Conservation (phyloP, 2,113 vertebrate species). For the Podiceps cristatus region DNA sequence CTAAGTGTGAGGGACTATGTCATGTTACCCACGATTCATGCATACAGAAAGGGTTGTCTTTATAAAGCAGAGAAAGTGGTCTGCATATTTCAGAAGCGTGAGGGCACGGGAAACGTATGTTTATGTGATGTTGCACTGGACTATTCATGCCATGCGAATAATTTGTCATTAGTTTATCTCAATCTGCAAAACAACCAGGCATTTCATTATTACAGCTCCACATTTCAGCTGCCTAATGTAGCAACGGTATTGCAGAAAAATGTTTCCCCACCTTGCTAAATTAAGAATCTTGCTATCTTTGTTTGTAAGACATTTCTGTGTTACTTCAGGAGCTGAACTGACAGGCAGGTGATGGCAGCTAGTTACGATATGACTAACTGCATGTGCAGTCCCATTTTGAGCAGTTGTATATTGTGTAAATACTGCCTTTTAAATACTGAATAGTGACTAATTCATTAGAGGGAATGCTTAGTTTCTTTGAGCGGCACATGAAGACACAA, state of each 20-base stretch:
- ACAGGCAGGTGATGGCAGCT: not conserved
- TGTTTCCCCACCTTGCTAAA: not conserved
- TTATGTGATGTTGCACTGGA: not conserved
- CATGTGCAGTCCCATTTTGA: not conserved
- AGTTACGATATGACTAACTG: not conserved
- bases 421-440: not conserved
- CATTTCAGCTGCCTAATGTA: not conserved
- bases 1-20: not conserved
- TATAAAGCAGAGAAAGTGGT: not conserved
- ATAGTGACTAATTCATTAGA: not conserved
- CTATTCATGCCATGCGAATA: not conserved
- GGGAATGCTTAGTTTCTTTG: not conserved
- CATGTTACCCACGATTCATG: not conserved
- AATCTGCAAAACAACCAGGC: not conserved
- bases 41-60: not conserved
- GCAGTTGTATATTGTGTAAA: not conserved
- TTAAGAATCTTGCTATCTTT: not conserved
- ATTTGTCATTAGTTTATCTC: not conserved
- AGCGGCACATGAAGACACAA: not conserved
- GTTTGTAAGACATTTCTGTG: not conserved
- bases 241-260: not conserved
- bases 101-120: rapidly evolving
- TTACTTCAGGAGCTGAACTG: not conserved
- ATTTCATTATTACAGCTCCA: not conserved
- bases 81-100: not conserved